Evolutionary conservation across 2,113 vertebrate genomes (phyloP).

Genomic region (Chionis minor): DNA sequence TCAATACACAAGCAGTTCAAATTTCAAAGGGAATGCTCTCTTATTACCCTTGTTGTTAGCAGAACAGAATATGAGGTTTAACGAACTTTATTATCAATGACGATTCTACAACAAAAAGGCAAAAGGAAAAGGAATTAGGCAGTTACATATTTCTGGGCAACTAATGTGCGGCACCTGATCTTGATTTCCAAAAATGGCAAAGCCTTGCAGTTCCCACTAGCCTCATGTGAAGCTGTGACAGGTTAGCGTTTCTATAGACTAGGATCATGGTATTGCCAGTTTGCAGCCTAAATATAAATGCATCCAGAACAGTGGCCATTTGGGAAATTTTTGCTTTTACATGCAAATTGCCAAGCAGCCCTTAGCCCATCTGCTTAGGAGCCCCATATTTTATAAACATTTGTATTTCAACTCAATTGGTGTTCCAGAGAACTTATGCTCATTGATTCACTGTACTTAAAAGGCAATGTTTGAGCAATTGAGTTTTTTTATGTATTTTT

Average conservation of each 20-base stretch:
- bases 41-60: neutral
- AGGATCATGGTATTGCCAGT: neutral
- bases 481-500: conserved; percentile 46
- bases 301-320: neutral
- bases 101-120: neutral
- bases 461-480: conserved; percentile 54
- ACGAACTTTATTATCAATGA: neutral
- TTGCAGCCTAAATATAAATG: neutral
- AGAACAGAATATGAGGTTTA: neutral
- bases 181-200: neutral
- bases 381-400: conserved; percentile 7
- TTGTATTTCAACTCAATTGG: neutral
- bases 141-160: neutral
- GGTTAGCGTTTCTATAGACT: neutral
- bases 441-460: conserved; percentile 54
- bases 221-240: neutral
- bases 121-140: neutral
- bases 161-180: neutral
- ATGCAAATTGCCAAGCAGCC: neutral
- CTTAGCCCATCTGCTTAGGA: neutral
- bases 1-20: neutral
- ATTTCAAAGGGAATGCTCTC: neutral
- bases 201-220: neutral
- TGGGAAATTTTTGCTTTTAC: neutral
- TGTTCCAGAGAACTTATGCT: neutral